Evolutionary conservation across 2,797 vertebrate species (phyloP).

Genomic region (Bradypus variegatus): DNA sequence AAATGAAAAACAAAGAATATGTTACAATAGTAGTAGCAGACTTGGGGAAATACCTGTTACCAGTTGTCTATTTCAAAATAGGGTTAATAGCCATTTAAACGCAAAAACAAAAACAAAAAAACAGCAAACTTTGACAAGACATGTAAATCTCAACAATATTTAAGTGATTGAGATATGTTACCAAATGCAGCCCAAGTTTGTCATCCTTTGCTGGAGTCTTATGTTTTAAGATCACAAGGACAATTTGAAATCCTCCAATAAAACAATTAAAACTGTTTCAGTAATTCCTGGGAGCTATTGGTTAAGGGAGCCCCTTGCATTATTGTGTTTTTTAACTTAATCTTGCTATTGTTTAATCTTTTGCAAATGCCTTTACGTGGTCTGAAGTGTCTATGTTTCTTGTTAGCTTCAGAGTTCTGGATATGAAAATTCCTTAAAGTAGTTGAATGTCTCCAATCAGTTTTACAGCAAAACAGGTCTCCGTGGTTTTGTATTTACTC

Average conservation of each 20-base stretch:
- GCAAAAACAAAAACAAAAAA: neutral
- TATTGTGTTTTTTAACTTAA: neutral
- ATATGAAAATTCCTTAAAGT: constrained; percentile 2
- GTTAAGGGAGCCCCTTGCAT: neutral
- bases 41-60: neutral
- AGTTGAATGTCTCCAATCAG: constrained; percentile 31
- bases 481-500: constrained; percentile 43
- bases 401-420: neutral
- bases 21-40: neutral
- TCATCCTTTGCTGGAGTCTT: neutral
- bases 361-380: neutral
- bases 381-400: neutral
- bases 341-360: neutral
- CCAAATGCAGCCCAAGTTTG: neutral
- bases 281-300: neutral
- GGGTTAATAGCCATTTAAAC: neutral
- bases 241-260: neutral
- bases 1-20: neutral
- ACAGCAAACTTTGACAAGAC: neutral
- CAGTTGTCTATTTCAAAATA: neutral
- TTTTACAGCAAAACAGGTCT: constrained; percentile 31
- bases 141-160: neutral
- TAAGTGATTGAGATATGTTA: neutral
- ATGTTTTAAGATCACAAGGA: neutral
- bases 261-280: neutral